Percentiles rank a stretch among this genome's conserved stretches.
These are phyloP conservation scores for Acanthopleura granulata DNA, from an alignment of 2,888 invertebrate species.

Conservation along the genomic window DNA sequence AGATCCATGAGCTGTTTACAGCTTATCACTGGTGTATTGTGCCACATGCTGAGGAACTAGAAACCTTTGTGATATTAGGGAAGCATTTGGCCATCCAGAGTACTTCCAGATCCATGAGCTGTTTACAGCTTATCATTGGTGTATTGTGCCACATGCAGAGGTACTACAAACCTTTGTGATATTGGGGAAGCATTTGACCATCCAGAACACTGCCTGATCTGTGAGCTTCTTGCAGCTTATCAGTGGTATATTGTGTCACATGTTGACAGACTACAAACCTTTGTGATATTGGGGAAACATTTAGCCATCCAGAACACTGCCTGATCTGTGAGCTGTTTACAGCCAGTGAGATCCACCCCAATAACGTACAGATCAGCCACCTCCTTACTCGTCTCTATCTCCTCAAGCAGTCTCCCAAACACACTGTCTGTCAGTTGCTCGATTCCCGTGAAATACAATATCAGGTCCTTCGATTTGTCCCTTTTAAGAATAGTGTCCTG, in stretches of 20 bases:
- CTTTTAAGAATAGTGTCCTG: too few relatives aligned
- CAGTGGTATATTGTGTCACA: constrained; percentile 29
- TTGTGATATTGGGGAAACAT: constrained; percentile 32
- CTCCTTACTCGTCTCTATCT: constrained; percentile 7
- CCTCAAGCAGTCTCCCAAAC: constrained; percentile 29
- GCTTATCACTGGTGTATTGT: too few relatives aligned
- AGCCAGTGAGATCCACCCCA: constrained; percentile 34
- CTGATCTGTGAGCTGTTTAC: constrained; percentile 35
- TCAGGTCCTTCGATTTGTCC: neutral
- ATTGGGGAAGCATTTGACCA: constrained; percentile 33
- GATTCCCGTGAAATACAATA: constrained; percentile 24
- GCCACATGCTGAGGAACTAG: neutral
- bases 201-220: constrained; percentile 34
- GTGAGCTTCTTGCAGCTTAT: constrained; percentile 35
- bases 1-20: too few relatives aligned
- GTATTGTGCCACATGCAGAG: too few relatives aligned
- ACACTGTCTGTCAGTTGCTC: constrained; percentile 36
- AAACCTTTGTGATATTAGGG: constrained; percentile 33
- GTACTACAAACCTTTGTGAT: constrained; percentile 28
- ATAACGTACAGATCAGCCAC: constrained; percentile 18
- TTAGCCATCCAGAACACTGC: constrained; percentile 34
- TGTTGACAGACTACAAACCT: constrained; percentile 30
- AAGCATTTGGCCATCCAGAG: constrained; percentile 33
- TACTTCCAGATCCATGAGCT: constrained; percentile 34
- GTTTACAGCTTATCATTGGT: constrained; percentile 24